phyloP scores from a whole-genome alignment of 2,113 vertebrate genomes.

The Macrotis lagotis region DNA sequence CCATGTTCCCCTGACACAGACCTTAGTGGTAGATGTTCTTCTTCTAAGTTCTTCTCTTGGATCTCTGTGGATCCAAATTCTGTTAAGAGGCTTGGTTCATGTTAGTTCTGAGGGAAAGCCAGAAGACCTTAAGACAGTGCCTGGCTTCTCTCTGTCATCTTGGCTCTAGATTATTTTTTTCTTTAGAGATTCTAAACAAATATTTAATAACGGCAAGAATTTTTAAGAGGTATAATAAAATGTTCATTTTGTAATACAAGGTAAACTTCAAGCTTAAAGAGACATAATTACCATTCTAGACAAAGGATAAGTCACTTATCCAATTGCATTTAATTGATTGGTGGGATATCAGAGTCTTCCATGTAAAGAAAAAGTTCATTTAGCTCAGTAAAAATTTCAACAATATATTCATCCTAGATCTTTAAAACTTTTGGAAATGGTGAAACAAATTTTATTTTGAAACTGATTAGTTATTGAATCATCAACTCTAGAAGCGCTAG shows the following conservation, averaged over 20 bases:
- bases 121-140: too few relatives aligned
- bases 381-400: constrained; percentile 39
- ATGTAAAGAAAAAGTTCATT: constrained; percentile 37
- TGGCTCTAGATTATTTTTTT: too few relatives aligned
- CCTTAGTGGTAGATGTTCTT: too few relatives aligned
- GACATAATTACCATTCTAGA: neutral
- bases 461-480: constrained; percentile 69
- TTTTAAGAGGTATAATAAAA: neutral
- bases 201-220: too few relatives aligned
- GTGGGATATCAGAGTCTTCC: constrained; percentile 39
- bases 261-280: neutral
- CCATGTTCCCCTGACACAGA: too few relatives aligned
- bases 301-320: neutral
- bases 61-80: too few relatives aligned
- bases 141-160: too few relatives aligned
- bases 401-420: constrained; percentile 48
- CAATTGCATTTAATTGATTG: constrained; percentile 53
- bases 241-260: neutral
- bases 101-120: too few relatives aligned
- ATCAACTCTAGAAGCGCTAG: constrained; percentile 62
- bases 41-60: too few relatives aligned
- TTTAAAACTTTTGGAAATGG: constrained; percentile 67
- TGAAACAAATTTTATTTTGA: constrained; percentile 38
- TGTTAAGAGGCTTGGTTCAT: too few relatives aligned
- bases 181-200: too few relatives aligned